These are phyloP conservation scores for Polypterus senegalus DNA, from an alignment of 2,113 vertebrate genomes.

Conservation along the genomic window DNA sequence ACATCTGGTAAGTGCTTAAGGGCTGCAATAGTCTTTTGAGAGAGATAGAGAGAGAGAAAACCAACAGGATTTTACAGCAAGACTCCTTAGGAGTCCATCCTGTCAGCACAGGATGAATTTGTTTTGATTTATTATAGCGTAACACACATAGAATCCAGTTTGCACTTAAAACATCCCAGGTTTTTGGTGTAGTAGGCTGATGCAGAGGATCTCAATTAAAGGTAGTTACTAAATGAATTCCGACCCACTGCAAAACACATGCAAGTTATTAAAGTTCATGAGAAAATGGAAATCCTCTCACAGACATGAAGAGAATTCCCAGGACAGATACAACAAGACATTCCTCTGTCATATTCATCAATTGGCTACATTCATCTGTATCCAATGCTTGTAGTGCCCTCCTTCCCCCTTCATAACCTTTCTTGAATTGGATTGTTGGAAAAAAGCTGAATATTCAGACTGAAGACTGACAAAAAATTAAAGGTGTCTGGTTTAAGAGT, in stretches of 20 bases:
- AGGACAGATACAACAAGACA: slow-evolving; percentile 28
- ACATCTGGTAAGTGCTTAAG: slow-evolving; percentile 55
- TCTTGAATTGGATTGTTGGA: too few relatives aligned
- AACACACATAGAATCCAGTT: slow-evolving; percentile 51
- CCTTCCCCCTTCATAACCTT: too few relatives aligned
- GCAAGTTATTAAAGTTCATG: slow-evolving; percentile 57
- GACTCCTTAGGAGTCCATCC: slow-evolving; percentile 49
- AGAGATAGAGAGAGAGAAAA: slow-evolving; percentile 30
- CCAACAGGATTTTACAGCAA: slow-evolving; percentile 48
- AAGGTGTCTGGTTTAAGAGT: too few relatives aligned
- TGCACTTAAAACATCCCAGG: slow-evolving; percentile 35
- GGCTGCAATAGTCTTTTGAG: slow-evolving; percentile 62
- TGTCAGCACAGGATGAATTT: slow-evolving; percentile 50
- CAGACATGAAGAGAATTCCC: too few relatives aligned
- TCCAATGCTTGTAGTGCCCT: too few relatives aligned
- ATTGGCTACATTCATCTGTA: background rate
- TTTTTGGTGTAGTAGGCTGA: slow-evolving; percentile 27
- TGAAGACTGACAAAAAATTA: too few relatives aligned
- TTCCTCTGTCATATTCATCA: slow-evolving; percentile 33
- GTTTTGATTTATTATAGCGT: slow-evolving; percentile 55
- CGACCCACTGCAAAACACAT: slow-evolving; percentile 45
- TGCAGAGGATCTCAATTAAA: slow-evolving; percentile 57
- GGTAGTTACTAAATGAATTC: slow-evolving; percentile 52
- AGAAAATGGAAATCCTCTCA: slow-evolving; percentile 37
- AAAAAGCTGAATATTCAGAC: too few relatives aligned